Evolutionary conservation across 1,140 invertebrate genomes (phyloP).

Genomic region (Spodoptera litura): DNA sequence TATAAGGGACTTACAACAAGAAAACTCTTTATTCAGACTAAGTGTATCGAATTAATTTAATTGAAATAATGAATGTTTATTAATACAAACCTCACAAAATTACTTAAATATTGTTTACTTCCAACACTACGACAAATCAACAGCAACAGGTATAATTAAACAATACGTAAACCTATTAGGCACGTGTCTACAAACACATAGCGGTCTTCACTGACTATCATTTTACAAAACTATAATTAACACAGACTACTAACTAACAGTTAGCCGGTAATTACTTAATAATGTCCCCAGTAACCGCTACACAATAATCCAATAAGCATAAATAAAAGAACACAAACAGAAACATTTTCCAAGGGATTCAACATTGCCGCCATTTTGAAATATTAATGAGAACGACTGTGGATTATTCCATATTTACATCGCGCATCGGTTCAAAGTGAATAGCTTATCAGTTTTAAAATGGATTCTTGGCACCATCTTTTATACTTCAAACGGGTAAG

Average conservation of each 20-base stretch:
- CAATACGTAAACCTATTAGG: background rate
- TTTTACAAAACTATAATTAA: conserved; percentile 17
- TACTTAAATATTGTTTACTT: background rate
- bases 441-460: conserved; percentile 5
- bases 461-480: background rate
- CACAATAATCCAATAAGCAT: background rate
- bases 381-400: conserved; percentile 7
- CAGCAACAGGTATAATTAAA: conserved; percentile 11
- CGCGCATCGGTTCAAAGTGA: background rate
- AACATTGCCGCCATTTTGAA: background rate
- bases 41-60: too few species aligned
- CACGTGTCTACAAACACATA: background rate
- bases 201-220: background rate
- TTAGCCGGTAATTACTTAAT: background rate
- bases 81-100: too few species aligned
- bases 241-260: background rate
- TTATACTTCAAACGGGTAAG: too few species aligned
- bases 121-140: background rate
- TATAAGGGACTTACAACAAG: too few species aligned
- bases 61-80: too few species aligned
- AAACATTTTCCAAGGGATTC: background rate
- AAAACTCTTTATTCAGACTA: too few species aligned
- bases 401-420: background rate
- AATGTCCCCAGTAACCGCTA: background rate
- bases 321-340: conserved; percentile 5